phyloP scores from a whole-genome alignment of 1,140 invertebrate genomes.

The Drosophila paulistorum region DNA sequence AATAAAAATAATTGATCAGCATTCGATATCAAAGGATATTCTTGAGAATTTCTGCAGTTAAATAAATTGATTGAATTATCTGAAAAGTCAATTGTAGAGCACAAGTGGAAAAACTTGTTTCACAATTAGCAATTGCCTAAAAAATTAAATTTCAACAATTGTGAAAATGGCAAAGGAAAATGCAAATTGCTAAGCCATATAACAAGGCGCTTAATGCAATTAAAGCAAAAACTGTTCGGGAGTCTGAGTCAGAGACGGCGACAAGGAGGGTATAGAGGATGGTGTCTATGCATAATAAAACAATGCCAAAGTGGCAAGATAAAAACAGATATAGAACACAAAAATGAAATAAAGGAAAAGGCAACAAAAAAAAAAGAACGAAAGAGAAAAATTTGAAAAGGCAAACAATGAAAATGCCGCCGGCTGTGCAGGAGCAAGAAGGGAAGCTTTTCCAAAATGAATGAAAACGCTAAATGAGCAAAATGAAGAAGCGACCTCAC shows the following conservation, averaged over 20 bases:
- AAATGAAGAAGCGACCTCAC: slow-evolving; percentile 49
- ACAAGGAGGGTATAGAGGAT: not conserved
- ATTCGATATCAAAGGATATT: too few relatives aligned
- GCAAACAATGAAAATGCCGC: slow-evolving; percentile 57
- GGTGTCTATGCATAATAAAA: slow-evolving; percentile 38
- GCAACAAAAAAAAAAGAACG: not conserved
- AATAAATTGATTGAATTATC: too few relatives aligned
- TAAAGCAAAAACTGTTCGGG: not conserved
- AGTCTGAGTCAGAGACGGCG: not conserved
- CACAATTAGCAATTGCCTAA: not conserved
- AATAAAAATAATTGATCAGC: too few relatives aligned
- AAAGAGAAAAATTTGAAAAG: slow-evolving; percentile 28
- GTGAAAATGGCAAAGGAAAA: not conserved
- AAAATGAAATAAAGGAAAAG: slow-evolving; percentile 4
- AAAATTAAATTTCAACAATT: slow-evolving; percentile 5
- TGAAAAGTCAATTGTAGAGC: too few relatives aligned
- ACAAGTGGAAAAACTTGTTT: too few relatives aligned
- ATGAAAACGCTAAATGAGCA: slow-evolving; percentile 56
- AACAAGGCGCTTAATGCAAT: slow-evolving; percentile 14
- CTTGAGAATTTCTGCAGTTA: too few relatives aligned
- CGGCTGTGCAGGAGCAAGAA: slow-evolving; percentile 30
- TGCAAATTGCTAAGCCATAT: slow-evolving; percentile 5
- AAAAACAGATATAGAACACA: slow-evolving; percentile 46
- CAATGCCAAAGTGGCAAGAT: slow-evolving; percentile 62
- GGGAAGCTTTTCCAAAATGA: slow-evolving; percentile 24